Base-by-base conservation (phyloP, 2,113 vertebrate species). In the Rhizomys pruinosus region DNA sequence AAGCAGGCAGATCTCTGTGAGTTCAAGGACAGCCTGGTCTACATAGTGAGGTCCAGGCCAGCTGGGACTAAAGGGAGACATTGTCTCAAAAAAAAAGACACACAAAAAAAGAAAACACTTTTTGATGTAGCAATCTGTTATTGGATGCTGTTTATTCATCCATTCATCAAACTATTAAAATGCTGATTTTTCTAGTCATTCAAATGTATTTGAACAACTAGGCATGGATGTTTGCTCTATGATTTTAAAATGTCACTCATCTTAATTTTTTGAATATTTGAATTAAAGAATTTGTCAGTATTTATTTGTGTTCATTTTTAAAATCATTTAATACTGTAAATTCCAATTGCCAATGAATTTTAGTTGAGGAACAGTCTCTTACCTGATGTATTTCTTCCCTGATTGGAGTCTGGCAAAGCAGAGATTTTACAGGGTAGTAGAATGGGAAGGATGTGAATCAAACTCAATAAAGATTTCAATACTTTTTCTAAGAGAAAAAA, bases 221-320 rank as follows among this genome's bases (percentile, higher is more conserved):
- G 68, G 27, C 1, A 76, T 47, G 3, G 2, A 87, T 80, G 10
- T 88, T 93, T 92, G 4, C 2, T 42, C 7, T 72, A 23, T 3
- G 55, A 64, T 78, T 79, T 95, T 37, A 68, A 78, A 94, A 71
- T 76, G 89, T 64, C 2, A 47, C 13, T 72, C 16, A 66, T 64
- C 84, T 96, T 91, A 13, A 95, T 69, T 61, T 84, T 55, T 25
- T 84, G 13, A 72, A 84, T 86, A 76, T 94, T 93, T 85, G 7
- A 79, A 76, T 77, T 55, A 74, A 66, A n/a, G 44, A 7, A 44
- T 81, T 10, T 87, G 57, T 72, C 22, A 29, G 19, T 13, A 42
- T 79, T 1, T 93, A 19, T 88, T 90, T 22, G 37, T 39, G 1
- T 78, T 87, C 19, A 92, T 76, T 87, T 91, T 92, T 57, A 17